Evolutionary conservation across 1,140 invertebrate species (phyloP).

Genomic region (Cyclargus thomasi): DNA sequence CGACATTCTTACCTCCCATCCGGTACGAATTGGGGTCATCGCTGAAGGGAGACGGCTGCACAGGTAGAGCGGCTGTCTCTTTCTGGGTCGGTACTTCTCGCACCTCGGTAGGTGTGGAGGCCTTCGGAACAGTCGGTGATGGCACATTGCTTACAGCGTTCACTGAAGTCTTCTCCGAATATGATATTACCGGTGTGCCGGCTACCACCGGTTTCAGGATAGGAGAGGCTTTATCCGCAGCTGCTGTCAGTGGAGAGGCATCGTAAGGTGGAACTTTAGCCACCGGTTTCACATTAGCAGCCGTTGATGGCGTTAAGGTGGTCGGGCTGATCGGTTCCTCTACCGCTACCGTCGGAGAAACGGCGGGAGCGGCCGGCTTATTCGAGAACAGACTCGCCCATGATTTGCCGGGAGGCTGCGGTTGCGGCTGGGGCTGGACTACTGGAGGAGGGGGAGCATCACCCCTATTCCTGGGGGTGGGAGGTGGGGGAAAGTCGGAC

Average conservation of each 20-base stretch:
- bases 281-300: constrained; percentile 71
- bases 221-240: constrained; percentile 43
- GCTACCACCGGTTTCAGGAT: constrained; percentile 30
- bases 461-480: constrained; percentile 59
- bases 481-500: constrained; percentile 71
- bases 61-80: constrained; percentile 46
- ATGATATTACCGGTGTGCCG: constrained; percentile 46
- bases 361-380: constrained; percentile 37
- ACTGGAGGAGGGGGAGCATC: constrained; percentile 48
- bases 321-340: constrained; percentile 58
- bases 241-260: constrained; percentile 55
- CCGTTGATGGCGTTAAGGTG: constrained; percentile 36
- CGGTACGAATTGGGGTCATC: constrained; percentile 79
- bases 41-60: constrained; percentile 60
- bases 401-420: constrained; percentile 57
- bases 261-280: constrained; percentile 77
- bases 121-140: constrained; percentile 41
- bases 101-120: constrained; percentile 46
- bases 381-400: constrained; percentile 71
- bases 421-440: constrained; percentile 48
- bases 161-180: constrained; percentile 68
- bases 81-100: constrained; percentile 52
- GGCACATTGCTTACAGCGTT: constrained; percentile 50
- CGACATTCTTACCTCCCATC: constrained; percentile 78
- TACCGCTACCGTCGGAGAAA: constrained; percentile 30